These are phyloP conservation scores for Acronicta alni DNA, from an alignment of 2,888 invertebrate genomes.

Conservation along the genomic window DNA sequence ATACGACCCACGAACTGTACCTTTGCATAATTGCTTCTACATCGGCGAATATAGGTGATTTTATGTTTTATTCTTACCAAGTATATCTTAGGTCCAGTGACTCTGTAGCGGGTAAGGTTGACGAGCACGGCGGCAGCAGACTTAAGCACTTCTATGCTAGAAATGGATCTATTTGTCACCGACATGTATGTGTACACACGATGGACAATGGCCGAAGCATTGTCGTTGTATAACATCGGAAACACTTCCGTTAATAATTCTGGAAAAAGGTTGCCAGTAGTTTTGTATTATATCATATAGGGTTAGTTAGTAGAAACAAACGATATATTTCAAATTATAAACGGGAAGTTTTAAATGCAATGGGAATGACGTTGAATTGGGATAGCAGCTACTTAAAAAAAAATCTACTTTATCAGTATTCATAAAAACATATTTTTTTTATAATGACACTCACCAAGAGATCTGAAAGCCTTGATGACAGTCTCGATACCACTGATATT, in stretches of 20 bases:
- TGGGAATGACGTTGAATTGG: too few species aligned
- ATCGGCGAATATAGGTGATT: not conserved
- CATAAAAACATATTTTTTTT: not conserved
- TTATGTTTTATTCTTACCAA: constrained; percentile 73
- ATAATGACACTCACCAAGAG: constrained; percentile 71
- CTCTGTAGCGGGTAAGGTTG: constrained; percentile 91
- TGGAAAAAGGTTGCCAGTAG: constrained; percentile 63
- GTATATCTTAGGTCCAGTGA: constrained; percentile 90
- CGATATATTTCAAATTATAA: not conserved
- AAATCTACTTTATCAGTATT: too few species aligned
- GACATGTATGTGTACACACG: constrained; percentile 81
- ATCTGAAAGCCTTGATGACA: constrained; percentile 80
- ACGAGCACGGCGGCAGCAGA: constrained; percentile 90
- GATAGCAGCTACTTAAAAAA: not conserved
- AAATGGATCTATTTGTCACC: constrained; percentile 89
- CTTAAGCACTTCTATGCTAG: constrained; percentile 89
- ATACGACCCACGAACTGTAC: too few species aligned
- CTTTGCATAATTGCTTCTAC: too few species aligned
- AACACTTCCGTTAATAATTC: constrained; percentile 82
- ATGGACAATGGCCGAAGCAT: constrained; percentile 72
- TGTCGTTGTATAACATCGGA: constrained; percentile 80
- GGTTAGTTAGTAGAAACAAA: not conserved
- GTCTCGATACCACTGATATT: constrained; percentile 76
- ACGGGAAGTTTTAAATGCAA: too few species aligned
- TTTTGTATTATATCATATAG: not conserved